Base-by-base conservation (phyloP, 2,113 vertebrate species). In the Cyprinodon brontotheroides region DNA sequence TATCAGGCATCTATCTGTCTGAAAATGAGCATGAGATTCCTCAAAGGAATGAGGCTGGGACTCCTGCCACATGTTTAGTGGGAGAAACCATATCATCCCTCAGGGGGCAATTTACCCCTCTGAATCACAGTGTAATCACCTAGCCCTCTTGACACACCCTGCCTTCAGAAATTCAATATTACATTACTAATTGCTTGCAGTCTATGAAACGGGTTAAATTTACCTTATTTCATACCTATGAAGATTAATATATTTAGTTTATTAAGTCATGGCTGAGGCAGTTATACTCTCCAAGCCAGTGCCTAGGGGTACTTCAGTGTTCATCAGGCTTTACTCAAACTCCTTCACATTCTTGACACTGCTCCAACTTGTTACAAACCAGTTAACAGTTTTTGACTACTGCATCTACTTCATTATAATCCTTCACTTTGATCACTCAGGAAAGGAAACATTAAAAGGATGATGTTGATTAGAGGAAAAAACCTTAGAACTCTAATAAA, bases 121-220 rank as follows among this genome's bases (percentile, higher is more conserved):
- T 86, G 78, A 90, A 84, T 85, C 78, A 74, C 37, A 37, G 65
- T 40, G 47, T 39, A 69, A 77, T 61, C 73, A 75, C 60, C 60
- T 67, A 82, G 78, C 78, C 79, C 66, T 61, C 60, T 53, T 77
- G 41, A 86, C 80, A 85, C 90, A 81, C 90, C 92, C 89, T 20
- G 79, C 81, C 84, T 82, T n/a, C 64, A 69, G 11, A 82, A 84
- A 76, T 48, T 66, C 45, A 41, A 36, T 47, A 61, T 17, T 67
- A 77, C 76, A 78, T 70, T 43, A 77, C 70, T 65, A 17, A 80
- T 70, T 53, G 72, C 70, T 61, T 11, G 53, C 11, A 15, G 74
- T 73, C 11, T 20, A 29, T 60, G 36, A 85, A 65, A 68, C n/a
- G 64, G 77, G 71, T 73, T 67, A 73, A 78, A 38, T 65, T 75